phyloP scores from a whole-genome alignment of 53 echinoderm and acorn worm genomes.

The Holothuria leucospilota region DNA sequence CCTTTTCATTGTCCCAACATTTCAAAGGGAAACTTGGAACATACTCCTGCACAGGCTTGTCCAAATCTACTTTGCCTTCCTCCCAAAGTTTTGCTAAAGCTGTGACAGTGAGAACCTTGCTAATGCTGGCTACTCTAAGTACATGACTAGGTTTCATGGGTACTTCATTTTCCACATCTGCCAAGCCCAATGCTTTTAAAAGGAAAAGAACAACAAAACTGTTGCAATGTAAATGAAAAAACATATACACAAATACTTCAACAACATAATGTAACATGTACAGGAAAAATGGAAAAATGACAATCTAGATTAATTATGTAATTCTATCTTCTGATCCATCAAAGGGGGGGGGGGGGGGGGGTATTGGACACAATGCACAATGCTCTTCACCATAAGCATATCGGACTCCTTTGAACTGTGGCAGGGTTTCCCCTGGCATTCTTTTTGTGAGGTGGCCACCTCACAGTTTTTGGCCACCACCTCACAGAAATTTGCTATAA shows the following conservation, averaged over 20 bases:
- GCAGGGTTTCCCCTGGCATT: too few relatives aligned
- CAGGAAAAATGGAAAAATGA: too few relatives aligned
- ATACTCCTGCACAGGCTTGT: slow-evolving; percentile 84
- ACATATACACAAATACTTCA: neutral
- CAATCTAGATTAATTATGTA: too few relatives aligned
- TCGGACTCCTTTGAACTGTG: too few relatives aligned
- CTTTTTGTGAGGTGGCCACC: too few relatives aligned
- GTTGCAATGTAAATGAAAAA: too few relatives aligned
- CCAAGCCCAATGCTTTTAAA: slow-evolving; percentile 75
- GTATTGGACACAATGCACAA: too few relatives aligned
- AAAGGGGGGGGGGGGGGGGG: too few relatives aligned
- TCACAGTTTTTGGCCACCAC: too few relatives aligned
- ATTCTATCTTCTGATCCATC: too few relatives aligned
- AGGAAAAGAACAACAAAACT: neutral
- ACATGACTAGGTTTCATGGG: slow-evolving; percentile 68
- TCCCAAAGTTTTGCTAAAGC: slow-evolving; percentile 87
- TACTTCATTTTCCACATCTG: slow-evolving; percentile 86
- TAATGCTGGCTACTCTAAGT: slow-evolving; percentile 88
- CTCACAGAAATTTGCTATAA: too few relatives aligned
- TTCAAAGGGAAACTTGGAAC: slow-evolving; percentile 88
- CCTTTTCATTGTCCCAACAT: slow-evolving; percentile 83
- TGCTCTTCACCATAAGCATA: too few relatives aligned
- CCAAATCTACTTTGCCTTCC: slow-evolving; percentile 84
- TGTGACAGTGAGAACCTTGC: slow-evolving; percentile 85
- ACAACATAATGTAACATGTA: neutral